Percentiles rank a stretch among this genome's conserved stretches.
Conservation (phyloP, 1,140 invertebrate species). For the Drosophila kohkoa region DNA sequence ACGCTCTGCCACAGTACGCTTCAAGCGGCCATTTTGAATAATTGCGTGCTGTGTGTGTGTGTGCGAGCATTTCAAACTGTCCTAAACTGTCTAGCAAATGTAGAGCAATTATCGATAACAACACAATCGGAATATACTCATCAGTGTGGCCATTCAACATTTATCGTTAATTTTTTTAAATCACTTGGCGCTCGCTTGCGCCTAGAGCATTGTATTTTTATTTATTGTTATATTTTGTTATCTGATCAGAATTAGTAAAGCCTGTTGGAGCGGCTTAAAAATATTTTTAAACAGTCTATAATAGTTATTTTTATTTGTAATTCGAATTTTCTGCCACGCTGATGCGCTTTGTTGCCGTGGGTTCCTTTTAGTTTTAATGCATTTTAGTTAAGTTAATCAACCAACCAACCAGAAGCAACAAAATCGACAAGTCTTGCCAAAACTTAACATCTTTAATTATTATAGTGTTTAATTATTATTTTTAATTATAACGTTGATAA, state of each 20-base stretch:
- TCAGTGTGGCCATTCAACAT: conserved; percentile 15
- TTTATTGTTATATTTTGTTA: not conserved
- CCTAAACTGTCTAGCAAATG: conserved; percentile 24
- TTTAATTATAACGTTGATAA: conserved; percentile 20
- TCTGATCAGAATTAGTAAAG: not conserved
- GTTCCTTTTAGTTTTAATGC: conserved; percentile 67
- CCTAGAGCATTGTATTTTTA: not conserved
- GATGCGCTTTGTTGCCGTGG: conserved; percentile 52
- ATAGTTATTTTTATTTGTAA: not conserved
- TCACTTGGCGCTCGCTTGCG: too few species aligned
- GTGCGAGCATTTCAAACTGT: conserved; percentile 62
- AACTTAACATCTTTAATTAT: conserved; percentile 64
- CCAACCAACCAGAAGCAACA: conserved; percentile 72
- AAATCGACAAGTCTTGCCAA: conserved; percentile 84
- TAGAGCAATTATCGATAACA: conserved; percentile 9
- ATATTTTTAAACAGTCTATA: not conserved
- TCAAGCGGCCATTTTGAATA: conserved; percentile 69
- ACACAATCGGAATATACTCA: conserved; percentile 20
- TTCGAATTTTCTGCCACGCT: not conserved
- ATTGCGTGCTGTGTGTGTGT: conserved; percentile 1
- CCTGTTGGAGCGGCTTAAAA: not conserved
- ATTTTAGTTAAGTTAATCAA: conserved; percentile 41
- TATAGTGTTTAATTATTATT: conserved; percentile 23
- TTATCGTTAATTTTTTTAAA: too few species aligned
- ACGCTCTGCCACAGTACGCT: conserved; percentile 52